Percentiles rank a stretch among this genome's conserved stretches.
These are phyloP conservation scores for Rhagoletis pomonella DNA, from an alignment of 1,140 invertebrate genomes.

Conservation along the genomic window DNA sequence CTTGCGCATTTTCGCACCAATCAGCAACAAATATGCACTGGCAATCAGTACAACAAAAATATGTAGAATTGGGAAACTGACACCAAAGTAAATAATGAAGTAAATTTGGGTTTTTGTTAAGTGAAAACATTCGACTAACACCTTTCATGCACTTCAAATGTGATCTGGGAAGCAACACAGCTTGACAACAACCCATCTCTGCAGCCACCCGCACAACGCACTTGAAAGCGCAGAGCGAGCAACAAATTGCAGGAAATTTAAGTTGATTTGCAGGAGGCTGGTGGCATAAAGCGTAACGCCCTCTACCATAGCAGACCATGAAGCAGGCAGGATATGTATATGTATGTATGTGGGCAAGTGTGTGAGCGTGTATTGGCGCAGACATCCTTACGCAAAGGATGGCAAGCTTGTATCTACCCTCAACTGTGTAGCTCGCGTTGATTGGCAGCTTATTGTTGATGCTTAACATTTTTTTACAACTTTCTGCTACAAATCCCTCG, in stretches of 20 bases:
- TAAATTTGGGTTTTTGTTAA: neutral
- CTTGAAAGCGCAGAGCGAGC: neutral
- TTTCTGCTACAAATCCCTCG: constrained; percentile 7
- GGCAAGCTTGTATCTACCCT: neutral
- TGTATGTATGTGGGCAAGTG: too few relatives aligned
- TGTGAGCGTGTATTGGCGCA: neutral
- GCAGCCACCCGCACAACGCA: constrained; percentile 4
- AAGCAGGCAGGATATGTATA: neutral
- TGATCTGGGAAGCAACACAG: constrained; percentile 19
- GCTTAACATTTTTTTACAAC: neutral
- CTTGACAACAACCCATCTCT: neutral
- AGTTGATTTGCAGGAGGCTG: constrained; percentile 28
- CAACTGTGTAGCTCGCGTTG: neutral
- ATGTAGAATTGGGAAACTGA: neutral
- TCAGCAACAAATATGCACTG: constrained; percentile 57
- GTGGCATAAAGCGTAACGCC: constrained; percentile 20
- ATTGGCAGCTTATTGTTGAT: constrained; percentile 53
- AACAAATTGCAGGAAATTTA: constrained; percentile 35
- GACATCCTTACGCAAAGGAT: neutral
- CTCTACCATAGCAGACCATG: neutral
- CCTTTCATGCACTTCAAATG: neutral
- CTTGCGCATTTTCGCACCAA: constrained; percentile 74
- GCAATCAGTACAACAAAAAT: neutral
- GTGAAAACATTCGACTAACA: constrained; percentile 19
- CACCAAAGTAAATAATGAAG: constrained; percentile 43